Evolutionary conservation across 2,888 invertebrate species (phyloP).

Genomic region (Luperina testacea): DNA sequence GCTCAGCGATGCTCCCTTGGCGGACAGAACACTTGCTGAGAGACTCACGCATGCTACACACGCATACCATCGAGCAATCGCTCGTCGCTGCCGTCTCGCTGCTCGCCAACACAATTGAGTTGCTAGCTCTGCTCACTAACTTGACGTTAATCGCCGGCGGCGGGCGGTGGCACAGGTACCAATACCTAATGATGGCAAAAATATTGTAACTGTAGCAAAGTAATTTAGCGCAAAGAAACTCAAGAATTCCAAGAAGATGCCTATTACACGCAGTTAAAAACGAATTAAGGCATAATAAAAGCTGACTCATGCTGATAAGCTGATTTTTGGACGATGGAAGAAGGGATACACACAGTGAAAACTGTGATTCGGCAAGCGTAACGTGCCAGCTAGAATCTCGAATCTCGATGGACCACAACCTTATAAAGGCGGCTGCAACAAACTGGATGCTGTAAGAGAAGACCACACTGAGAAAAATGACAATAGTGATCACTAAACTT

Average conservation of each 20-base stretch:
- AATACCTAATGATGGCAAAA: conserved; percentile 8
- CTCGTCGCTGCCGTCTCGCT: not conserved
- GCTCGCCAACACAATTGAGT: not conserved
- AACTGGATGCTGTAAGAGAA: not conserved
- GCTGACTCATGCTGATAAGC: not conserved
- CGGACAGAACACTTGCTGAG: not conserved
- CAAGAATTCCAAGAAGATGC: not conserved
- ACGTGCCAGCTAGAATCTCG: not conserved
- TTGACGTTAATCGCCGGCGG: not conserved
- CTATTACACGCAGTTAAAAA: not conserved
- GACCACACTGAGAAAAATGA: not conserved
- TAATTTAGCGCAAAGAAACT: not conserved
- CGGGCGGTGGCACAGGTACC: not conserved
- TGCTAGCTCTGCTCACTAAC: not conserved
- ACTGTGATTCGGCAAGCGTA: not conserved
- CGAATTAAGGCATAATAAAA: not conserved
- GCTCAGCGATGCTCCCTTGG: not conserved
- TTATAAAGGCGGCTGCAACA: not conserved
- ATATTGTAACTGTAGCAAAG: not conserved
- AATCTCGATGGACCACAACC: not conserved
- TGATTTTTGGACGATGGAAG: not conserved
- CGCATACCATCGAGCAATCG: not conserved
- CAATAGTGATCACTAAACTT: not conserved
- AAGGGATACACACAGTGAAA: not conserved
- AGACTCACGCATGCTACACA: not conserved